Evolutionary conservation across 2,113 vertebrate species (phyloP).

Genomic region (Dromas ardeola): DNA sequence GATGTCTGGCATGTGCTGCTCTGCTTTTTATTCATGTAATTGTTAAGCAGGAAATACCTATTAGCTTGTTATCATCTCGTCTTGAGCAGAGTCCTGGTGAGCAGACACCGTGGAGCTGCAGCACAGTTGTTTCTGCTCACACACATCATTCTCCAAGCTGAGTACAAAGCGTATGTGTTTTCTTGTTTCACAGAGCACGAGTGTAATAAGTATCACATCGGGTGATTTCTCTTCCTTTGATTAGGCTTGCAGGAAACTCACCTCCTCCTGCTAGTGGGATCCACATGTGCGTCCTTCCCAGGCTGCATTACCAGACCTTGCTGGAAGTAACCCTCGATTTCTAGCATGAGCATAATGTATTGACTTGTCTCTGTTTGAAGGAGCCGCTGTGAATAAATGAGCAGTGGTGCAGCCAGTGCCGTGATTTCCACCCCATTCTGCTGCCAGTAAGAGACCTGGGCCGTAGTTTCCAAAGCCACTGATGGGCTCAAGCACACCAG

Average conservation of each 20-base stretch:
- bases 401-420: background rate
- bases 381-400: background rate
- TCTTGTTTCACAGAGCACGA: background rate
- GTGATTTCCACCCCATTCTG: background rate
- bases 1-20: slow-evolving; percentile 43
- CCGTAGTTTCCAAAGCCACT: background rate
- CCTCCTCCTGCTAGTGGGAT: background rate
- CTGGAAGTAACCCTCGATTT: background rate
- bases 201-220: background rate
- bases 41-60: slow-evolving; percentile 59
- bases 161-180: background rate
- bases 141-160: slow-evolving; percentile 7
- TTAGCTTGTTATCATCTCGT: slow-evolving; percentile 55
- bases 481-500: background rate
- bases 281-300: background rate
- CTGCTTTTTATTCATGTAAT: slow-evolving; percentile 41
- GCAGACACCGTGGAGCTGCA: slow-evolving; percentile 14
- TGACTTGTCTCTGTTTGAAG: background rate
- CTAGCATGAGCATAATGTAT: background rate
- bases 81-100: slow-evolving; percentile 12
- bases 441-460: background rate
- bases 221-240: slow-evolving; percentile 19
- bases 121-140: slow-evolving; percentile 38
- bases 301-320: background rate
- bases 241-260: background rate